Conservation (phyloP, 2,888 invertebrate species). For the Chymomyza fuscimana region DNA sequence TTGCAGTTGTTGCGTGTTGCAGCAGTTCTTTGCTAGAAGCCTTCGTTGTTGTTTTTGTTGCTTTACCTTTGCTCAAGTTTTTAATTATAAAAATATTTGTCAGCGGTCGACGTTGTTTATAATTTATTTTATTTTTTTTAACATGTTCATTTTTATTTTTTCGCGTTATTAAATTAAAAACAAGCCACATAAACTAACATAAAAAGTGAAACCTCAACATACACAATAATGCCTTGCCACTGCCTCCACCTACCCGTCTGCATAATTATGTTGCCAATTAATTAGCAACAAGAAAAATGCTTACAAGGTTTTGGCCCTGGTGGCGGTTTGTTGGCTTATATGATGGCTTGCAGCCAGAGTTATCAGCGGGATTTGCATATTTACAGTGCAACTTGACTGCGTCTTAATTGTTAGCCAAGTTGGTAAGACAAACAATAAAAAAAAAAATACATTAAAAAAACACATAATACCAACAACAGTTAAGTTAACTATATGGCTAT, state of each 20-base stretch:
- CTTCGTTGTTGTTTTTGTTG: conserved; percentile 1
- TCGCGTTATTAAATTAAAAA: conserved; percentile 46
- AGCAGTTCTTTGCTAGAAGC: too few species aligned
- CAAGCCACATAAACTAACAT: conserved; percentile 17
- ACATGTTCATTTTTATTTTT: not conserved
- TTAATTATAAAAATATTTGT: conserved; percentile 45
- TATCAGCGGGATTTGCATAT: conserved; percentile 2
- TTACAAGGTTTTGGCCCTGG: not conserved
- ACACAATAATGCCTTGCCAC: conserved; percentile 8
- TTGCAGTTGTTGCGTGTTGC: conserved; percentile 13
- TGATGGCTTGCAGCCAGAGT: conserved; percentile 9
- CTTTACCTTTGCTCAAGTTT: conserved; percentile 30
- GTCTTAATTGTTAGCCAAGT: not conserved
- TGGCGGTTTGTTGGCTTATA: conserved; percentile 1
- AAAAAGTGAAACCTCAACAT: conserved; percentile 42
- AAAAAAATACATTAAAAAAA: not conserved
- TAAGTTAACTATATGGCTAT: conserved; percentile 19
- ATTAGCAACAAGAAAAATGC: conserved; percentile 36
- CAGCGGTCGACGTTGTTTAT: conserved; percentile 13
- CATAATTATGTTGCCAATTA: conserved; percentile 61
- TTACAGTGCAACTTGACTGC: not conserved
- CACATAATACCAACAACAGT: not conserved
- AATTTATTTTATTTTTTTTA: conserved; percentile 25
- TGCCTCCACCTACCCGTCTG: conserved; percentile 16
- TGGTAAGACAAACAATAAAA: not conserved